These are phyloP conservation scores for Melanerpes formicivorus DNA, from an alignment of 2,113 vertebrate genomes.

Conservation along the genomic window DNA sequence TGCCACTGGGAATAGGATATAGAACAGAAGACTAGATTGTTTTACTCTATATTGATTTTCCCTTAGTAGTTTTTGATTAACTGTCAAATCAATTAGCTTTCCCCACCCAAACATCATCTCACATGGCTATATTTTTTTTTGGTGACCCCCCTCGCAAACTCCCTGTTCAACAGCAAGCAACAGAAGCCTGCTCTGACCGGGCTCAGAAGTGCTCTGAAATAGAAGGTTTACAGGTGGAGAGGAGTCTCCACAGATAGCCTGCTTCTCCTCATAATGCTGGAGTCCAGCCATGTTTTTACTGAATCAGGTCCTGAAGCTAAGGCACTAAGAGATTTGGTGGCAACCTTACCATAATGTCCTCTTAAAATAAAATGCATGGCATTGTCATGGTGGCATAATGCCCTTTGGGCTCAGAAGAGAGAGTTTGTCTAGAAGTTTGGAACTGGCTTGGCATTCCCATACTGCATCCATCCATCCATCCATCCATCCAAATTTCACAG, in stretches of 20 bases:
- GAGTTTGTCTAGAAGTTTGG: not conserved
- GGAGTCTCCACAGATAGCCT: slow-evolving; percentile 12
- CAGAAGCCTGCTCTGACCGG: not conserved
- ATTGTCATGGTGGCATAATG: slow-evolving; percentile 51
- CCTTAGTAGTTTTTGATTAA: slow-evolving; percentile 66
- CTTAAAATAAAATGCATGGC: slow-evolving; percentile 40
- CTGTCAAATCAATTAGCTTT: slow-evolving; percentile 68
- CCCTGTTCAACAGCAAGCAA: not conserved
- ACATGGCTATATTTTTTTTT: slow-evolving; percentile 3
- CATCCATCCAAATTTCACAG: not conserved
- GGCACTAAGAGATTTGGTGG: slow-evolving; percentile 61
- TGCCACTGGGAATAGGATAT: slow-evolving; percentile 60
- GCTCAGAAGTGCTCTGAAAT: not conserved
- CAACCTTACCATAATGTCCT: slow-evolving; percentile 49
- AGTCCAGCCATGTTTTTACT: slow-evolving; percentile 48
- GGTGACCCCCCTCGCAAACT: not conserved
- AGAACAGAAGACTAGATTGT: slow-evolving; percentile 63
- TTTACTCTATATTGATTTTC: slow-evolving; percentile 68
- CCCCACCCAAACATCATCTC: slow-evolving; percentile 57
- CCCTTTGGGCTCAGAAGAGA: not conserved
- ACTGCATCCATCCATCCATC: not conserved
- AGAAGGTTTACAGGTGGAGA: slow-evolving; percentile 15
- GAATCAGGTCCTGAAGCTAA: slow-evolving; percentile 59
- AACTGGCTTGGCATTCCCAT: not conserved
- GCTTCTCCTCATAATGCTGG: slow-evolving; percentile 41